Percentiles rank a stretch among this genome's conserved stretches.
Evolutionary conservation across 92 coral and sea anemone genomes (phyloP).

Genomic region (Porites cylindrica): DNA sequence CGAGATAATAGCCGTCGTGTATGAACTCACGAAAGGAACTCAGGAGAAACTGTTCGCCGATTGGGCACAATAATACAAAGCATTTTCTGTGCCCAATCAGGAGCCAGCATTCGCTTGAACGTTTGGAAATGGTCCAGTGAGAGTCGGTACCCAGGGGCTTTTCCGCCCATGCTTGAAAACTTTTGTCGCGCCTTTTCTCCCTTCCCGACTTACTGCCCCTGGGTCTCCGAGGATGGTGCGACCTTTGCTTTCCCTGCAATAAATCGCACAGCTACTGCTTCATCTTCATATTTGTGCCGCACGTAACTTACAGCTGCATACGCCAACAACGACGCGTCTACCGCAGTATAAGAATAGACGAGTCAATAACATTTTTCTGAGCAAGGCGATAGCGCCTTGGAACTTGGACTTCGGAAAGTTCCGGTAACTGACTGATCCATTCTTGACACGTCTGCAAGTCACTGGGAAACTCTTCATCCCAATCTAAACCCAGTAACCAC

Average conservation of each 20-base stretch:
- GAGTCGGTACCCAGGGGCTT: too few relatives aligned
- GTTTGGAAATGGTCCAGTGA: too few relatives aligned
- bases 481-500: too few relatives aligned
- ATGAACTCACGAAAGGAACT: too few relatives aligned
- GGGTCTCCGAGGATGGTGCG: too few relatives aligned
- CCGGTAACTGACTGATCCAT: conserved; percentile 27
- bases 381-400: conserved; percentile 7
- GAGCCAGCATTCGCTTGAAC: too few relatives aligned
- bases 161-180: too few relatives aligned
- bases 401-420: conserved; percentile 18
- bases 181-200: too few relatives aligned
- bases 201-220: background rate
- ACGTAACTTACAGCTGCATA: conserved; percentile 67
- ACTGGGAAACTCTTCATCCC: conserved; percentile 11
- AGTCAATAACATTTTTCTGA: background rate
- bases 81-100: too few relatives aligned
- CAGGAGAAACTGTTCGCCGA: too few relatives aligned
- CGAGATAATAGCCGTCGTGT: too few relatives aligned
- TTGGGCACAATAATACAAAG: too few relatives aligned
- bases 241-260: conserved; percentile 77
- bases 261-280: conserved; percentile 42
- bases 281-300: conserved; percentile 51
- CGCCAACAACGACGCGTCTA: conserved; percentile 51
- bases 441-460: conserved; percentile 28
- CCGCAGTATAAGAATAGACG: conserved; percentile 58